phyloP scores from a whole-genome alignment of 2,888 invertebrate species.

The Drosophila anomalata region DNA sequence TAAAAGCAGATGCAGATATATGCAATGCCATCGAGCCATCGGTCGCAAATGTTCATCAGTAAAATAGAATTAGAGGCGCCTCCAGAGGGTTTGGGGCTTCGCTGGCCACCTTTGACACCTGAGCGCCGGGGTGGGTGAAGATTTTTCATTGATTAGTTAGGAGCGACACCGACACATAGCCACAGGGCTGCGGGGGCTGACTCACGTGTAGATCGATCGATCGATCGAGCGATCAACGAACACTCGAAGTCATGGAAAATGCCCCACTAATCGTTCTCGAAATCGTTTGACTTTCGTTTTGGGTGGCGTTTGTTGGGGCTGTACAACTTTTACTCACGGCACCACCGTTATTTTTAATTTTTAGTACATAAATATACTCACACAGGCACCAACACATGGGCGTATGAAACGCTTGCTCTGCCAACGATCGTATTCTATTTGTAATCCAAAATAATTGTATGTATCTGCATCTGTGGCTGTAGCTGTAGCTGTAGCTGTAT shows the following conservation, averaged over 20 bases:
- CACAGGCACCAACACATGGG: background rate
- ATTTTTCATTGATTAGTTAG: conserved; percentile 36
- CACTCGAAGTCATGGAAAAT: conserved; percentile 8
- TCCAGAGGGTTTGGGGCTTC: conserved; percentile 3
- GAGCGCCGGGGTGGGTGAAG: conserved; percentile 3
- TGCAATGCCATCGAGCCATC: conserved; percentile 19
- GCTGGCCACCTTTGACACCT: conserved; percentile 32
- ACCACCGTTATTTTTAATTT: conserved; percentile 70
- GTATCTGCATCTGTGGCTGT: conserved; percentile 48
- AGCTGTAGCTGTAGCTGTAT: conserved; percentile 28
- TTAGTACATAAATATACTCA: conserved; percentile 49
- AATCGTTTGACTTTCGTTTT: conserved; percentile 22
- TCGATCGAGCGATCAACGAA: conserved; percentile 11
- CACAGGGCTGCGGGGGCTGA: conserved; percentile 6
- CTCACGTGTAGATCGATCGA: conserved; percentile 12
- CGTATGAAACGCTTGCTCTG: conserved; percentile 36
- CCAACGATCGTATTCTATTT: conserved; percentile 78
- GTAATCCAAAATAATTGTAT: conserved; percentile 75
- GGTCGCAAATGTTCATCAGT: conserved; percentile 6
- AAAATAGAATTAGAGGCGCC: conserved; percentile 11
- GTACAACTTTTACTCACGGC: conserved; percentile 43
- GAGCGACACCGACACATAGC: background rate
- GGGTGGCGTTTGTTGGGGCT: conserved; percentile 27
- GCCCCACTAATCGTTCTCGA: conserved; percentile 1
- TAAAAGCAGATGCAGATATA: conserved; percentile 43